These are phyloP conservation scores for Vidua chalybeata DNA, from an alignment of 2,113 vertebrate species.

Conservation along the genomic window DNA sequence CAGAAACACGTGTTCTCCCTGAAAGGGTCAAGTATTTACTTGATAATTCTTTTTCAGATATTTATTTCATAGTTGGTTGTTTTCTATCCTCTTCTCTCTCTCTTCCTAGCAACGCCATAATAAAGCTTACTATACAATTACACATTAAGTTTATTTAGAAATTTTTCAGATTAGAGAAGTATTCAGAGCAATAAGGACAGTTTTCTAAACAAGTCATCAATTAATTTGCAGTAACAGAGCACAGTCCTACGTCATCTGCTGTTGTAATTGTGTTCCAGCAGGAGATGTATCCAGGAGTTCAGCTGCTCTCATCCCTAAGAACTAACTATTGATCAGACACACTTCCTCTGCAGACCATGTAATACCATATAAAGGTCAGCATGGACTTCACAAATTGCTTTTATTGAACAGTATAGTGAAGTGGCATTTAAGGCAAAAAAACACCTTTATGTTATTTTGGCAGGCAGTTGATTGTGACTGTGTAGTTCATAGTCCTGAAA, in stretches of 20 bases:
- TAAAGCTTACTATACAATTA: background rate
- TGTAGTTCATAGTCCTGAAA: background rate
- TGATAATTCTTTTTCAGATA: background rate
- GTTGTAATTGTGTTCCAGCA: background rate
- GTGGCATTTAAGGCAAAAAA: conserved; percentile 34
- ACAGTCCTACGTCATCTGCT: background rate
- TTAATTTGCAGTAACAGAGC: background rate
- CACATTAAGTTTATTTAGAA: background rate
- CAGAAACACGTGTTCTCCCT: background rate
- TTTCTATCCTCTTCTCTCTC: background rate
- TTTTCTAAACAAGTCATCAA: background rate
- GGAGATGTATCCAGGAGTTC: background rate
- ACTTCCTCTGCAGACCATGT: conserved; percentile 6
- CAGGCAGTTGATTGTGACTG: background rate
- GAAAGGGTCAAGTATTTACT: background rate
- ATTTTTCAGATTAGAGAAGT: background rate
- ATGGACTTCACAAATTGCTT: conserved; percentile 21
- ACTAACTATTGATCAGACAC: conserved; percentile 10
- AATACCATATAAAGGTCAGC: conserved; percentile 33
- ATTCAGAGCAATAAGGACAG: background rate
- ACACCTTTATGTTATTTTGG: conserved; percentile 8
- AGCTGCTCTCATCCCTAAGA: background rate
- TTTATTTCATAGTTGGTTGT: background rate
- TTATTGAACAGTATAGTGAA: conserved; percentile 40
- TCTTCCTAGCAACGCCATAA: background rate